Percentiles rank a stretch among this genome's conserved stretches.
phyloP scores from a whole-genome alignment of 2,888 invertebrate species.

The Mellilla xanthometata region DNA sequence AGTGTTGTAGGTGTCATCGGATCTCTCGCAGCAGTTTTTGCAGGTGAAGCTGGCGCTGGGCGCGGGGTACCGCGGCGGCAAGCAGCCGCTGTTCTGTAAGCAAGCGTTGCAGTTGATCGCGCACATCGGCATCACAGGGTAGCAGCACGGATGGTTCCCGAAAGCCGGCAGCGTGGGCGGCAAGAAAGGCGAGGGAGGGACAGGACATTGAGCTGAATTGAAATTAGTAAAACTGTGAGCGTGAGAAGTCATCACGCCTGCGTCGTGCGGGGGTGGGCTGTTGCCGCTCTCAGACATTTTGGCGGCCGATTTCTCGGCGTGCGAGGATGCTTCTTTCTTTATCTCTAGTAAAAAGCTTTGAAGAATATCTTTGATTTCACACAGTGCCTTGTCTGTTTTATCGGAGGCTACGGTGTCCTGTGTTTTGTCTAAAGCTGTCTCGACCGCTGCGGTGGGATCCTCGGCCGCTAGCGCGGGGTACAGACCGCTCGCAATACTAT shows the following conservation, averaged over 20 bases:
- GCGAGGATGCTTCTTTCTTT: conserved; percentile 57
- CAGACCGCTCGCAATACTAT: conserved; percentile 39
- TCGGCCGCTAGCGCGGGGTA: conserved; percentile 37
- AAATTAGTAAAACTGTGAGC: conserved; percentile 43
- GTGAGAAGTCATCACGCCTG: conserved; percentile 37
- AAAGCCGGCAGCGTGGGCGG: conserved; percentile 34
- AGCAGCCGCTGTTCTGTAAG: conserved; percentile 37
- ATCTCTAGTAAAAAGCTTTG: conserved; percentile 68
- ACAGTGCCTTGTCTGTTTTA: conserved; percentile 66
- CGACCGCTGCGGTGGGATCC: conserved; percentile 36
- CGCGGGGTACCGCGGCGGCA: conserved; percentile 55
- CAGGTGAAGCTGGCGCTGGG: conserved; percentile 59
- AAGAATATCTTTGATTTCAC: conserved; percentile 70
- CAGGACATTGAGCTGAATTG: conserved; percentile 35
- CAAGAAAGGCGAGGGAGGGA: conserved; percentile 41
- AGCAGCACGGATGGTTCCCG: conserved; percentile 62
- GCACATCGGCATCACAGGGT: conserved; percentile 62
- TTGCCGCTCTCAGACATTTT: conserved; percentile 36
- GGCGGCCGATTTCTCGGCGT: conserved; percentile 45
- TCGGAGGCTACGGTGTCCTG: conserved; percentile 49
- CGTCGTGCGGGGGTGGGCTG: conserved; percentile 34
- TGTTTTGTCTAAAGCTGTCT: conserved; percentile 50
- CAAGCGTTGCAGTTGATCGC: conserved; percentile 49
- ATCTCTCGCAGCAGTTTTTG: conserved; percentile 43
- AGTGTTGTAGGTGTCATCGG: conserved; percentile 38